Base-by-base conservation (phyloP, 2,797 vertebrate genomes). In the Toxotes lorentzi region DNA sequence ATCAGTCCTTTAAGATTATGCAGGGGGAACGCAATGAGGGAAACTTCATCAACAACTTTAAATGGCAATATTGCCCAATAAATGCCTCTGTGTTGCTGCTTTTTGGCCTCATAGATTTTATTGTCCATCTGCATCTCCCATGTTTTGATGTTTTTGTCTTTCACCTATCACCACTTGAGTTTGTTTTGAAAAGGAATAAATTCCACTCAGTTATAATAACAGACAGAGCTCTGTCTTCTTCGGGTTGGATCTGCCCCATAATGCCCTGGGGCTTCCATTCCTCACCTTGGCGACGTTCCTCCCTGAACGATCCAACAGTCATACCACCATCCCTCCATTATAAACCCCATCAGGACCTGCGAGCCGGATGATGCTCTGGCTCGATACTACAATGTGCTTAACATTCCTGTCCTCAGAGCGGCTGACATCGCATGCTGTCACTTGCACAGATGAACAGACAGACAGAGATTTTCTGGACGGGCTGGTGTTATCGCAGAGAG, bases 361-460 rank as follows among this genome's bases (percentile, higher is more conserved):
- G 16, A 41, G 23, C 78, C 73, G 75, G 79, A 75, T 82, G 72
- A 70, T 50, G 6, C n/a, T n/a, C n/a, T n/a, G n/a, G n/a, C n/a
- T n/a, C n/a, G n/a, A n/a, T n/a, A n/a, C n/a, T n/a, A n/a, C n/a
- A n/a, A n/a, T n/a, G n/a, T n/a, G 74, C 38, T 79, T 59, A 54
- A 73, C 89, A 87, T 94, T 95, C 88, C 85, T 79, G 54, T 50
- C 66, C 30, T 65, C 63, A 11, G 57, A 21, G 48, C 56, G 78
- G 12, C 60, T 19, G 65, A 53, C 27, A 34, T 40, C 13, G 69
- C 88, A 63, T 87, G 91, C 84, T 83, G 73, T 86, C 81, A 65
- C 90, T 79, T 53, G 89, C 73, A 81, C 57, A 38, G 45, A 70
- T 1, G 23, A 65, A 4, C 73, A 38, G 7, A 32, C 34, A 41